Conservation (phyloP, 2,797 vertebrate genomes). For the Clarias pachynema region DNA sequence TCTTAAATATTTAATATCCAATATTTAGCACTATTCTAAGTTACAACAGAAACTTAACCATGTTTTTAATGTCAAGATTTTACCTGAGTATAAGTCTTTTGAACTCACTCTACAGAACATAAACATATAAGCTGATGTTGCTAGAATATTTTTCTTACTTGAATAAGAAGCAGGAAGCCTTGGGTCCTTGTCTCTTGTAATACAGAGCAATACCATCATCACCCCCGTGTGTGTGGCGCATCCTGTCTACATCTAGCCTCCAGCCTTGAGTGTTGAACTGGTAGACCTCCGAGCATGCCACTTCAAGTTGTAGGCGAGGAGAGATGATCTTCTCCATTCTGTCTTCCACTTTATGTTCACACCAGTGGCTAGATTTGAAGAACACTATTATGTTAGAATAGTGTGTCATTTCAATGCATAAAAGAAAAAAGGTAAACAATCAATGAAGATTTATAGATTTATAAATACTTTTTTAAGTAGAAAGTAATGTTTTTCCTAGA, state of each 20-base stretch:
- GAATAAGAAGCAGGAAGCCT: conserved; percentile 80
- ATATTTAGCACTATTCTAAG: not conserved
- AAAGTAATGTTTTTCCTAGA: not conserved
- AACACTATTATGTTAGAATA: conserved; percentile 3
- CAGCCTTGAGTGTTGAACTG: conserved; percentile 82
- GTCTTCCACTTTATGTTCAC: conserved; percentile 73
- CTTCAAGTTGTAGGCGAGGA: conserved; percentile 77
- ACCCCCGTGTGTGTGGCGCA: conserved; percentile 66
- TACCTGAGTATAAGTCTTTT: not conserved
- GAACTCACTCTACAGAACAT: not conserved
- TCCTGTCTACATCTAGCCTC: conserved; percentile 79
- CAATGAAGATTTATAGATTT: not conserved
- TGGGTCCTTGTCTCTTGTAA: conserved; percentile 65
- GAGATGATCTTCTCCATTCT: conserved; percentile 72
- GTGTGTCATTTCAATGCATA: not conserved
- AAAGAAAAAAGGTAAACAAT: not conserved
- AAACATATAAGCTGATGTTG: not conserved
- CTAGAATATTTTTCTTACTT: conserved; percentile 75
- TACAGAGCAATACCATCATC: conserved; percentile 68
- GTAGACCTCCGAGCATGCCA: conserved; percentile 81
- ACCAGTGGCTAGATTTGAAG: conserved; percentile 80
- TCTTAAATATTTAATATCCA: not conserved
- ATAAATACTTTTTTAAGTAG: not conserved
- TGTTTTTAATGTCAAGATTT: not conserved
- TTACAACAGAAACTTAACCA: not conserved